Base-by-base conservation (phyloP, 2,888 invertebrate genomes). In the Selenia dentaria region DNA sequence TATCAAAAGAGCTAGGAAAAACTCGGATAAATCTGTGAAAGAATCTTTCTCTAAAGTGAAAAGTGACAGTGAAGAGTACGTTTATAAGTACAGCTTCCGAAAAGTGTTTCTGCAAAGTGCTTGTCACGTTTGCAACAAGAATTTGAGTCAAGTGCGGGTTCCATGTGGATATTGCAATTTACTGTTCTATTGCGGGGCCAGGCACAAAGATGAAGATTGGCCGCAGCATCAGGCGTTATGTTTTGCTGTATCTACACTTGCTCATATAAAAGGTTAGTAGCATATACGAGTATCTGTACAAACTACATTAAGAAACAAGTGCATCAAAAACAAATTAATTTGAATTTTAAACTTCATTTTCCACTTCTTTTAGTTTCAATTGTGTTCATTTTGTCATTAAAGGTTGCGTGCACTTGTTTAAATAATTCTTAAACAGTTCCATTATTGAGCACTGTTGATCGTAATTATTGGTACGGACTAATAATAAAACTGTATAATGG, bases 31-130 rank as follows among this genome's bases (percentile, higher is more conserved):
- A 32, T 56, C 52, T 3, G 55, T 53, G 40, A 66, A 70, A 10
- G 77, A 79, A 45, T 67, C 77, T 0, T 71, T 73, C 51, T 70
- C 75, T 1, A 76, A 67, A 3, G 67, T 85, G 14, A 50, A 88
- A 77, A 92, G 92, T 49, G 92, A 92, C 14, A 93, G 92, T 24
- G 92, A 93, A 41, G 92, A 92, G 40, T 86, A 93, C 33, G 92
- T 94, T 34, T 93, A 94, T 61, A 92, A 93, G 52, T 93, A 94
- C 52, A 93, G 91, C 63, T 94, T 94, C 38, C 88, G 94, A 6
- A 92, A 92, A 65, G 93, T 94, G 8, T 94, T 93, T 66, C 78
- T 93, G 20, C 90, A 92, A 27, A 93, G 92, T 50, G 78, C 92
- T 3, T 95, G 95, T 48, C 87, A 91, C 34, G 69, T 89, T 35